Conservation (phyloP, 2,888 invertebrate species). For the Watsonalla cultraria region DNA sequence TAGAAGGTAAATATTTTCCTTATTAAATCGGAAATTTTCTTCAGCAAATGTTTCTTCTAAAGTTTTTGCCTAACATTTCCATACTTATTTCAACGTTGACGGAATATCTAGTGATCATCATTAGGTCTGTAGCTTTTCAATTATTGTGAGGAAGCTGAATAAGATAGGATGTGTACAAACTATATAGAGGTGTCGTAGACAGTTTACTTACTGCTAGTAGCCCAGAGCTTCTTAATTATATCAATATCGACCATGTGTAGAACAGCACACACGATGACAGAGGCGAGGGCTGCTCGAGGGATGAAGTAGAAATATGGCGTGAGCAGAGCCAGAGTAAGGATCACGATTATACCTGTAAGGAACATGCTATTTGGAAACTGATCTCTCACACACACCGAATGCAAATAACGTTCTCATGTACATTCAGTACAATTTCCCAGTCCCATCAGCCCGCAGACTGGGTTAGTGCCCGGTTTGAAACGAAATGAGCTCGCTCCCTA, state of each 20-base stretch:
- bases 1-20: slow-evolving; percentile 30
- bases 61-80: no score
- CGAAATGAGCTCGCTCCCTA: no score
- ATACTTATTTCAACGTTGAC: no score
- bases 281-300: slow-evolving; percentile 82
- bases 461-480: no score
- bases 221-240: slow-evolving; percentile 81
- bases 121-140: no score
- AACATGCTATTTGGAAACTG: no score
- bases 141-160: no score
- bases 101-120: no score
- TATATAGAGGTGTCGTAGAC: not conserved
- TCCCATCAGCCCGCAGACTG: no score
- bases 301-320: slow-evolving; percentile 88
- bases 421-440: no score
- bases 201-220: slow-evolving; percentile 74
- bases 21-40: slow-evolving; percentile 4
- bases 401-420: not conserved
- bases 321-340: slow-evolving; percentile 83
- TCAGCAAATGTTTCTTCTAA: no score
- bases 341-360: slow-evolving; percentile 80
- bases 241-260: slow-evolving; percentile 84
- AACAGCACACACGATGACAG: slow-evolving; percentile 89
- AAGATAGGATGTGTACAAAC: not conserved
- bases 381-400: not conserved